Conservation (phyloP, 2,797 vertebrate genomes). For the Spinibarbus caldwelli region DNA sequence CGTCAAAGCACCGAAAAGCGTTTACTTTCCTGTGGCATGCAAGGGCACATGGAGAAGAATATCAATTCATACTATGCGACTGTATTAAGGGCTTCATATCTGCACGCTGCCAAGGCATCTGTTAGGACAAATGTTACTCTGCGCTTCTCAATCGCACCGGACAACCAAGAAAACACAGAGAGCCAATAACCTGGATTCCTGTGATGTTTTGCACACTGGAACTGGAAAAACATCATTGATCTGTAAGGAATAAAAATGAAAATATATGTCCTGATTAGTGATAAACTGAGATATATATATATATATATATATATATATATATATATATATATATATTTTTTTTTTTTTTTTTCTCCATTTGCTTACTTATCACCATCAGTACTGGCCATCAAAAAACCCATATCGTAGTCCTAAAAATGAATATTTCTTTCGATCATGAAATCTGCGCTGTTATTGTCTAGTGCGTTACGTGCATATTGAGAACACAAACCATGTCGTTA, state of each 20-base stretch:
- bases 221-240: not conserved
- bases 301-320: too few relatives aligned
- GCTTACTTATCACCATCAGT: not conserved
- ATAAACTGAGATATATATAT: not conserved
- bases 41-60: constrained; percentile 29
- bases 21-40: constrained; percentile 28
- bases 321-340: too few relatives aligned
- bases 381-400: not conserved
- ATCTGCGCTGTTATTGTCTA: not conserved
- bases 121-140: constrained; percentile 19
- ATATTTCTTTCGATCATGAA: not conserved
- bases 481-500: not conserved
- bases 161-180: constrained; percentile 2
- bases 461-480: not conserved
- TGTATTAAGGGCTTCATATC: constrained; percentile 52
- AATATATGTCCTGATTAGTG: not conserved
- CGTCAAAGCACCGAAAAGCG: not conserved
- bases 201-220: constrained; percentile 8
- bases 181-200: constrained; percentile 26
- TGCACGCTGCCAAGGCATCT: constrained; percentile 44
- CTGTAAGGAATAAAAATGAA: not conserved
- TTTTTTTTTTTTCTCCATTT: too few relatives aligned
- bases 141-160: not conserved
- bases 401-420: not conserved
- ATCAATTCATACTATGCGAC: constrained; percentile 37